Evolutionary conservation across 1,140 invertebrate species (phyloP).

Genomic region (Hermetia illucens): DNA sequence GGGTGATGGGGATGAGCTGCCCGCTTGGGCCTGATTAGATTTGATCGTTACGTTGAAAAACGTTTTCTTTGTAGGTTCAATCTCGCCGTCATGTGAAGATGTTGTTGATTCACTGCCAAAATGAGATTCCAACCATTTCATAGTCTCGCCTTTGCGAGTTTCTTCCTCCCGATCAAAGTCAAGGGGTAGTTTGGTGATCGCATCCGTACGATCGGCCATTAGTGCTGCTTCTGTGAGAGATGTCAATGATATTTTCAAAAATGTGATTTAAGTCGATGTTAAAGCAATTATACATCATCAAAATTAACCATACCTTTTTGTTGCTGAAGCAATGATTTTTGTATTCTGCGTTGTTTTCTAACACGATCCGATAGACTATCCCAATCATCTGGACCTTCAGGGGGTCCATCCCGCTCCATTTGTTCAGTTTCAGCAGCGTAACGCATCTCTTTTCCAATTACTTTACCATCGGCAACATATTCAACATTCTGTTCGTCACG

Average conservation of each 20-base stretch:
- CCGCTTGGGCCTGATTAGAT: constrained; percentile 36
- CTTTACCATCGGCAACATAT: constrained; percentile 56
- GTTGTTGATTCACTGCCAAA: constrained; percentile 74
- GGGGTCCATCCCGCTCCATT: constrained; percentile 45
- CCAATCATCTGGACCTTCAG: constrained; percentile 51
- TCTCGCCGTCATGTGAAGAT: constrained; percentile 42
- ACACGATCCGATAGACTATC: constrained; percentile 60
- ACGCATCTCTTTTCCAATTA: constrained; percentile 57
- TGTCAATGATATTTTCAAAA: too few species aligned
- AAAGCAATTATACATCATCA: too few species aligned
- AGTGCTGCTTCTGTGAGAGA: constrained; percentile 26
- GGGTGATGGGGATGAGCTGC: constrained; percentile 19
- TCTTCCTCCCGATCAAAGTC: constrained; percentile 79
- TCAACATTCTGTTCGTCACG: constrained; percentile 60
- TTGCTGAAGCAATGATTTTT: constrained; percentile 31
- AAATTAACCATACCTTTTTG: constrained; percentile 23
- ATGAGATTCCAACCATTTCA: constrained; percentile 77
- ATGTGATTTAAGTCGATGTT: too few species aligned
- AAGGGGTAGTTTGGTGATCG: constrained; percentile 57
- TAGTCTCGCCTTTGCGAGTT: constrained; percentile 74
- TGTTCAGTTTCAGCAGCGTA: constrained; percentile 65
- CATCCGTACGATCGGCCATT: constrained; percentile 56
- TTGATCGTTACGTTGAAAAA: constrained; percentile 70
- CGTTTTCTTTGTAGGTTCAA: constrained; percentile 46
- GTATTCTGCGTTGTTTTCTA: constrained; percentile 43